These are phyloP conservation scores for Peromyscus californicus DNA, from an alignment of 2,113 vertebrate genomes.

Conservation along the genomic window DNA sequence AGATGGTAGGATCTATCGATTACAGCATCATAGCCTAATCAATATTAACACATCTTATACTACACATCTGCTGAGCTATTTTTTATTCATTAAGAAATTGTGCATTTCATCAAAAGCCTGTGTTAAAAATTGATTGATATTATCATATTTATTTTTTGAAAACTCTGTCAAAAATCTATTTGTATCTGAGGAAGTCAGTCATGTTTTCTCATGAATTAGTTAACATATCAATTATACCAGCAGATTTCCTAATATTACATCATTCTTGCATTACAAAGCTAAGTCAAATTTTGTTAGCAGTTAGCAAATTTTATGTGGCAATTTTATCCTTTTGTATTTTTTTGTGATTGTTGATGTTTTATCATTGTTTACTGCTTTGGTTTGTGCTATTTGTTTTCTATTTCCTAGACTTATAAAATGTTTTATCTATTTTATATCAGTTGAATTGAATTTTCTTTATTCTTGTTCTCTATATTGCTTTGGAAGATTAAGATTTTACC, in stretches of 20 bases:
- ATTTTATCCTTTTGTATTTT: constrained; percentile 29
- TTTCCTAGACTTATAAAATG: constrained; percentile 39
- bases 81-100: not conserved
- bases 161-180: not conserved
- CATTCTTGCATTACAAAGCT: constrained; percentile 19
- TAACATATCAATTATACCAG: not conserved
- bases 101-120: not conserved
- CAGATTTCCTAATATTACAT: constrained; percentile 19
- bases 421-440: constrained; percentile 4
- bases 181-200: not conserved
- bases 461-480: not conserved
- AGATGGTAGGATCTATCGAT: not conserved
- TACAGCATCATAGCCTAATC: not conserved
- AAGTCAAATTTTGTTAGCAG: not conserved
- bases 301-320: not conserved
- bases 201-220: constrained; percentile 12
- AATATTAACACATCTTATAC: not conserved
- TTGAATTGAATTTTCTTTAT: not conserved
- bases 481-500: constrained; percentile 55
- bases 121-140: not conserved
- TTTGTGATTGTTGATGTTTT: not conserved
- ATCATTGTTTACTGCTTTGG: not conserved
- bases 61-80: not conserved
- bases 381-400: not conserved
- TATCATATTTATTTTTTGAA: not conserved